Conservation (phyloP, 2,797 vertebrate genomes). For the Pangasius krempfi region DNA sequence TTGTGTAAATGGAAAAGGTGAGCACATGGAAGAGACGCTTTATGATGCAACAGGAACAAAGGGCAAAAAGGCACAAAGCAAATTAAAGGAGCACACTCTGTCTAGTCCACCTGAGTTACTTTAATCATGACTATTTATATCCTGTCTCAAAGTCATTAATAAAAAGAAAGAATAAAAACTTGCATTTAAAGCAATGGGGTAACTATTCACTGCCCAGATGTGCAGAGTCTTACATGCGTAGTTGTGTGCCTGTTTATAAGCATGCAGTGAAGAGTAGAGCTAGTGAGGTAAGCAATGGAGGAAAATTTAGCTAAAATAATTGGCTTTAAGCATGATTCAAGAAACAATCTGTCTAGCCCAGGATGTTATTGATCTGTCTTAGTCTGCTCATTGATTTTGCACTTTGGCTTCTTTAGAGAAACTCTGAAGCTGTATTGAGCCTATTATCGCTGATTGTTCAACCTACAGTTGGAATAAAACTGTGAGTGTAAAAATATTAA, state of each 20-base stretch:
- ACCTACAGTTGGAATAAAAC: neutral
- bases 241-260: neutral
- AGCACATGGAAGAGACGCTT: neutral
- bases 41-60: neutral
- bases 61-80: neutral
- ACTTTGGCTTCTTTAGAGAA: neutral
- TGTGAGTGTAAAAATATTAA: neutral
- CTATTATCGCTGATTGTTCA: neutral
- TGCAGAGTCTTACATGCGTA: neutral
- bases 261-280: neutral
- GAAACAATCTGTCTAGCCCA: neutral
- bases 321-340: neutral
- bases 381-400: constrained; percentile 9
- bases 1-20: neutral
- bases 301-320: neutral
- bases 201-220: neutral
- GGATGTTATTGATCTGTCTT: constrained; percentile 14
- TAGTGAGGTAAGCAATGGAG: neutral
- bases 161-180: neutral
- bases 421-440: neutral
- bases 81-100: neutral
- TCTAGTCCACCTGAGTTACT: neutral
- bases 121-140: neutral
- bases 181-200: neutral
- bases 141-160: neutral